Percentiles rank a stretch among this genome's conserved stretches.
Evolutionary conservation across 2,888 invertebrate genomes (phyloP).

Genomic region (Metallyticus violacea): DNA sequence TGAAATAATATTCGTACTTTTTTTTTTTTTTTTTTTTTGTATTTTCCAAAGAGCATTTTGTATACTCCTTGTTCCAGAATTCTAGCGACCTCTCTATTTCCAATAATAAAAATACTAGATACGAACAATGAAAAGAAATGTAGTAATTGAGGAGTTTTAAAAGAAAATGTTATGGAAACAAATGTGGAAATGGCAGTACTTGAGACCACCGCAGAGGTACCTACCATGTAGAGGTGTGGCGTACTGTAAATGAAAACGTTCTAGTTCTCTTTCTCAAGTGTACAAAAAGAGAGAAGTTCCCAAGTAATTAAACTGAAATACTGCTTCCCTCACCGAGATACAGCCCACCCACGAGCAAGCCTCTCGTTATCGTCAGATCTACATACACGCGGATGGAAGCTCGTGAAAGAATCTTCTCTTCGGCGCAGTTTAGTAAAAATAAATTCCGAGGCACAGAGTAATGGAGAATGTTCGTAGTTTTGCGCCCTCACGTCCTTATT

Average conservation of each 20-base stretch:
- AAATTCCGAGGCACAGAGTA: neutral
- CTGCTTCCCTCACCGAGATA: neutral
- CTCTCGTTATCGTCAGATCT: neutral
- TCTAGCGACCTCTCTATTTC: too few relatives aligned
- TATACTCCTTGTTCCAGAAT: too few relatives aligned
- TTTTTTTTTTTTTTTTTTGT: too few relatives aligned
- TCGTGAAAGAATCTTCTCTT: neutral
- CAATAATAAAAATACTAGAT: too few relatives aligned
- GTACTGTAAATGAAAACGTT: neutral
- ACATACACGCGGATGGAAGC: neutral
- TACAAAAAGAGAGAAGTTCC: neutral
- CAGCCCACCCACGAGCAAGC: neutral
- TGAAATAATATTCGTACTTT: too few relatives aligned
- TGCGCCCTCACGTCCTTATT: neutral
- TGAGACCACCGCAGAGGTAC: neutral
- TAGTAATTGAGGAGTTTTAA: too few relatives aligned
- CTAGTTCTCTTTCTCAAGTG: neutral
- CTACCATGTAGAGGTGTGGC: neutral
- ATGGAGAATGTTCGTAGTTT: neutral
- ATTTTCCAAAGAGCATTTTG: too few relatives aligned
- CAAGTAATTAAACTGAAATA: neutral
- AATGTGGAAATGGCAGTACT: neutral
- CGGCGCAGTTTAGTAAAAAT: neutral
- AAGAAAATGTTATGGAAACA: too few relatives aligned
- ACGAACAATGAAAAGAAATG: too few relatives aligned